A percentile compares a stretch with the other conserved stretches of the same genome.
Conservation (phyloP, 2,113 vertebrate genomes). For the Sapajus apella region DNA sequence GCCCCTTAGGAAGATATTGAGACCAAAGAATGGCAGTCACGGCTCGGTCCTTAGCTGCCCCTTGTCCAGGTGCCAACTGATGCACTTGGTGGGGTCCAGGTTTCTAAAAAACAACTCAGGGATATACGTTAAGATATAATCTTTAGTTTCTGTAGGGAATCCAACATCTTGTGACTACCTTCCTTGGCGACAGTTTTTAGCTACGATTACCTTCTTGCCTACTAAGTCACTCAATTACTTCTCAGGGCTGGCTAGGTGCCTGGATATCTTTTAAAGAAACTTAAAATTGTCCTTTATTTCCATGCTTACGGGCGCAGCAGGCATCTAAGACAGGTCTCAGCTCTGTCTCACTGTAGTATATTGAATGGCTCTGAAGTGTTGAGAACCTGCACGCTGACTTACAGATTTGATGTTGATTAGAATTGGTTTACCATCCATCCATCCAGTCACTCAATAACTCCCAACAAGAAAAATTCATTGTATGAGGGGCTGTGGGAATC, state of each 20-base stretch:
- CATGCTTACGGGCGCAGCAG: neutral
- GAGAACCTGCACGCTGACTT: neutral
- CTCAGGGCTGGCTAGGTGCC: neutral
- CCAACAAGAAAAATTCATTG: neutral
- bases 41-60: too few relatives aligned
- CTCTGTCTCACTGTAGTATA: neutral
- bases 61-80: too few relatives aligned
- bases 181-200: neutral
- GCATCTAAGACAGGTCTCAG: neutral
- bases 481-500: neutral
- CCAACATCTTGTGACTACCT: neutral
- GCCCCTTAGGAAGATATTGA: too few relatives aligned
- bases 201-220: neutral
- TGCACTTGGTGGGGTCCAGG: too few relatives aligned
- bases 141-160: too few relatives aligned
- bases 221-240: neutral
- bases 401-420: neutral
- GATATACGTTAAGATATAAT: too few relatives aligned
- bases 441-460: neutral
- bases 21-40: too few relatives aligned
- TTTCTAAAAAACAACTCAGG: too few relatives aligned
- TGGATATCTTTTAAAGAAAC: neutral
- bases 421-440: neutral
- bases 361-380: neutral
- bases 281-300: neutral